Evolutionary conservation across 2,797 vertebrate species (phyloP).

Genomic region (Lutjanus argentimaculatus): DNA sequence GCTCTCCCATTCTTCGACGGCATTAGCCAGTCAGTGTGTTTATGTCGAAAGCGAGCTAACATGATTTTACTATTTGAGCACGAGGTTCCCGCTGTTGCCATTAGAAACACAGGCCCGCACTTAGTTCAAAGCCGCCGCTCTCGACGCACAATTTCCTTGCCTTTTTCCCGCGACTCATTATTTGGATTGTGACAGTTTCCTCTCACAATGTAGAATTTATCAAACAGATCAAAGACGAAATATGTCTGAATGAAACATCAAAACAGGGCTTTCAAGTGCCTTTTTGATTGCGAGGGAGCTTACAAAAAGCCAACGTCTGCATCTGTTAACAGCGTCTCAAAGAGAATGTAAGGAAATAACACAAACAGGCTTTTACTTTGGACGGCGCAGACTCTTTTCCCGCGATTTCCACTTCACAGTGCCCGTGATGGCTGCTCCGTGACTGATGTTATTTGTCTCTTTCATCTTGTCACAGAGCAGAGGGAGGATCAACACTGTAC

Average conservation of each 20-base stretch:
- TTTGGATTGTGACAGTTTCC: constrained; percentile 70
- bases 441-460: constrained; percentile 80
- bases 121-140: constrained; percentile 54
- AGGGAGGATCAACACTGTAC: constrained; percentile 63
- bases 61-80: constrained; percentile 34
- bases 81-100: constrained; percentile 25
- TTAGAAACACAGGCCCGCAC: constrained; percentile 23
- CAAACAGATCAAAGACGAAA: constrained; percentile 73
- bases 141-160: constrained; percentile 25
- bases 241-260: constrained; percentile 75
- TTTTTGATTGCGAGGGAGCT: constrained; percentile 61
- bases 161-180: constrained; percentile 47
- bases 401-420: constrained; percentile 82
- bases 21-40: constrained; percentile 13
- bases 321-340: constrained; percentile 67
- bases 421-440: constrained; percentile 62
- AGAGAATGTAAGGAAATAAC: constrained; percentile 70
- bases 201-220: constrained; percentile 64
- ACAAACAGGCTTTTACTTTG: constrained; percentile 61
- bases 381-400: constrained; percentile 56
- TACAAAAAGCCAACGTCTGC: constrained; percentile 58
- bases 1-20: constrained; percentile 14
- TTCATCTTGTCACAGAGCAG: constrained; percentile 78
- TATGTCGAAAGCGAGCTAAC: constrained; percentile 3
- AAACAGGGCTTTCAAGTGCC: constrained; percentile 68